phyloP scores from a whole-genome alignment of 2,797 vertebrate genomes.

The Phyllotis vaccarum region DNA sequence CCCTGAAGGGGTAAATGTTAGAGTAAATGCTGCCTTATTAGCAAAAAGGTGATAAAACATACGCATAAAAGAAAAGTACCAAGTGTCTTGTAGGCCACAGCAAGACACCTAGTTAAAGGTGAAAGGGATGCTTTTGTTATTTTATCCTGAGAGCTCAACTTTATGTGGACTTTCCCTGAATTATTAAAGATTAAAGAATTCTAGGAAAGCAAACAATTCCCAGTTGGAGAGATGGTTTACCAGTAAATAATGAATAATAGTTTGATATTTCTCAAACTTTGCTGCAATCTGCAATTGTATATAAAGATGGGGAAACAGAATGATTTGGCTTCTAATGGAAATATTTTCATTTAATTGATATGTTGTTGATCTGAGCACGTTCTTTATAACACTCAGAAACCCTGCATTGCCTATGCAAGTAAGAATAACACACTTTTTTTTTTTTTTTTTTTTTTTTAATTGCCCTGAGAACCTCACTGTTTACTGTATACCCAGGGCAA shows the following conservation, averaged over 20 bases:
- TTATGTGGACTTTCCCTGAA: constrained; percentile 10
- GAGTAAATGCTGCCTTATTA: neutral
- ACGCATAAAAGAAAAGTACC: neutral
- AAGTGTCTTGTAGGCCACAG: constrained; percentile 4
- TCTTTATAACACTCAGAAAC: neutral
- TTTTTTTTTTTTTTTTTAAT: constrained; percentile 51
- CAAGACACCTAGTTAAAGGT: constrained; percentile 10
- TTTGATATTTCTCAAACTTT: constrained; percentile 53
- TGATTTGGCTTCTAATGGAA: neutral
- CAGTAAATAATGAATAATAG: constrained; percentile 48
- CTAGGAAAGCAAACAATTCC: constrained; percentile 31
- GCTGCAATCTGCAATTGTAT: constrained; percentile 25
- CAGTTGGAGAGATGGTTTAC: constrained; percentile 53
- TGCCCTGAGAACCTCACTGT: neutral
- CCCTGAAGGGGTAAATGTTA: neutral
- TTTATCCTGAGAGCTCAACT: neutral
- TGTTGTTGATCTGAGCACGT: neutral
- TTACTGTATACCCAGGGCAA: neutral
- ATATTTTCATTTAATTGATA: constrained; percentile 27
- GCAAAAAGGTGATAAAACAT: constrained; percentile 21
- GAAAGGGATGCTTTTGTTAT: constrained; percentile 11
- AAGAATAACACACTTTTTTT: neutral
- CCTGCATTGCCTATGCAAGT: neutral
- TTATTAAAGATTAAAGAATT: constrained; percentile 46
- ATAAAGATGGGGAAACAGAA: neutral